Percentiles rank a stretch among this genome's conserved stretches.
Conservation (phyloP, 2,888 invertebrate genomes). For the Pammene aurita region DNA sequence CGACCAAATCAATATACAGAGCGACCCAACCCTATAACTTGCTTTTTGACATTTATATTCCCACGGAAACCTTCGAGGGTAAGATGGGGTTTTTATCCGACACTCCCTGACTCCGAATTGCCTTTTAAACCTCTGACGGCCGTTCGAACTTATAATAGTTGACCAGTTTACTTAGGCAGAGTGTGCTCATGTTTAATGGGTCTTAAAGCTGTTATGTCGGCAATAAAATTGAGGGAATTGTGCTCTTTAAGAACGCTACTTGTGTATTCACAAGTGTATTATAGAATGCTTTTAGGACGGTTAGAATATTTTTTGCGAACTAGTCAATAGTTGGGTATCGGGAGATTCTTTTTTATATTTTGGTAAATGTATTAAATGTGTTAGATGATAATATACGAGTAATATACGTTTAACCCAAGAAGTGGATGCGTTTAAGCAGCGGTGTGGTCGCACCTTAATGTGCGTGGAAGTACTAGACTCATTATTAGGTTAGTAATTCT, state of each 20-base stretch:
- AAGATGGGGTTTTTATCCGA: constrained; percentile 28
- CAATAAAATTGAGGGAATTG: constrained; percentile 29
- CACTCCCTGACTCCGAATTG: constrained; percentile 31
- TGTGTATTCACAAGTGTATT: constrained; percentile 23
- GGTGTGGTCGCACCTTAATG: no score
- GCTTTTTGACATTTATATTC: constrained; percentile 41
- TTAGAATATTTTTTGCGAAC: background rate
- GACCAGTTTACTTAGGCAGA: constrained; percentile 36
- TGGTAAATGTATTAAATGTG: background rate
- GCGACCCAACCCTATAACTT: constrained; percentile 26
- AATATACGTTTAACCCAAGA: no score
- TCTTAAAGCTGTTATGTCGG: constrained; percentile 19
- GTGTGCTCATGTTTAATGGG: constrained; percentile 28
- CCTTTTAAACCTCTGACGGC: constrained; percentile 35
- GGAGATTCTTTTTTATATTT: background rate
- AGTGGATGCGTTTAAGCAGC: no score
- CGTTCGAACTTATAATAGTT: constrained; percentile 36
- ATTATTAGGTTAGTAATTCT: no score
- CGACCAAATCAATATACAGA: constrained; percentile 21
- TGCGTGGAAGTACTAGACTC: no score
- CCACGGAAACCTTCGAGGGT: constrained; percentile 23
- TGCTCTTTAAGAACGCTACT: constrained; percentile 11
- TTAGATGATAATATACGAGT: no score
- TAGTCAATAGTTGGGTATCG: background rate
- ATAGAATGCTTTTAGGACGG: constrained; percentile 13